Base-by-base conservation (phyloP, 1,140 invertebrate genomes). In the Saccostrea cuccullata region DNA sequence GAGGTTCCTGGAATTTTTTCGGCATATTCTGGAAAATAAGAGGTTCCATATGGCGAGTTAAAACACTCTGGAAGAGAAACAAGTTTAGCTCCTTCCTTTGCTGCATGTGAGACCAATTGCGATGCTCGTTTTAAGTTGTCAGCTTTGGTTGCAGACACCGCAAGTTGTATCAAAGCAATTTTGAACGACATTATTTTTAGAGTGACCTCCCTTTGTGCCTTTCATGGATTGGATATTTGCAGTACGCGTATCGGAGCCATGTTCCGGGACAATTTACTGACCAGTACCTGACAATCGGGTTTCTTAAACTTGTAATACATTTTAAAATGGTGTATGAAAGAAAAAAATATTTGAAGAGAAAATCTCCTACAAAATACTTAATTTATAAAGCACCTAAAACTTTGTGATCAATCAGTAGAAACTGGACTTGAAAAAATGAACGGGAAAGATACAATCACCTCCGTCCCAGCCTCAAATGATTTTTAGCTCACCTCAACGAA, bases 21-120 rank as follows among this genome's bases (percentile, higher is more conserved):
- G 0, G 98, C 97, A 95, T 98, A 98, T 92, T 98, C 96, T 2
- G 96, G 94, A 94, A 99, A 99, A 93, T 97, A 97, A 91, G 97
- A 97, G 55, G 97, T 98, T 89, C 98, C 98, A 95, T 99, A 99
- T 0, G 98, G 98, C 55, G 97, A 98, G 95, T 99, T 99, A 92
- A 99, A 99, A 93, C 98, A 99, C 96, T 99, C 98, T 0, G 98
- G 98, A 17, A 99, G 93, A 0, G 96, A 96, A 20, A 99, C 96
- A 40, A 99, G 92, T 67, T 97, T 96, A 0, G 98, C 97, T 23
- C 97, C 96, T 85, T 96, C 96, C 88, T 96, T 93, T 91, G 97
- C 97, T 4, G 98, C 98, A 87, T 96, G 95, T 91, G 96, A 96
- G 85, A 99, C 97, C 84, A 97, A 96, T 77, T 96, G 96, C 0